Conservation (phyloP, 1,140 invertebrate species). For the Drosophila tani region DNA sequence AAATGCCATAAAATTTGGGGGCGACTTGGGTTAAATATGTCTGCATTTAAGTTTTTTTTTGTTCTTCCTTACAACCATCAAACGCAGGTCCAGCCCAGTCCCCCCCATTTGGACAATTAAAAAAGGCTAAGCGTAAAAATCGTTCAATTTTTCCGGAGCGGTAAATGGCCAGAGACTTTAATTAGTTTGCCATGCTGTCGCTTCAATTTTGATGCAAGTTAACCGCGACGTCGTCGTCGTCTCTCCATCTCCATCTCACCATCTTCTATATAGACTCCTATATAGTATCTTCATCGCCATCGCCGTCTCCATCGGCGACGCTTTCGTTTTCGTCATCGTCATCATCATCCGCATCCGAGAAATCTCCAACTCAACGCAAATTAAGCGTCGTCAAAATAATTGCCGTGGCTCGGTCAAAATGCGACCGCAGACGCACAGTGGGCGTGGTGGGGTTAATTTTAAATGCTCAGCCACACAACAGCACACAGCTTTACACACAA, state of each 20-base stretch:
- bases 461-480: slow-evolving; percentile 1
- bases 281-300: slow-evolving; percentile 42
- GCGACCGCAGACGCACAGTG: slow-evolving; percentile 53
- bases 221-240: slow-evolving; percentile 46
- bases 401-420: slow-evolving; percentile 74
- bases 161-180: slow-evolving; percentile 60
- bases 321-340: slow-evolving; percentile 22
- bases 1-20: slow-evolving; percentile 23
- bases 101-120: slow-evolving; percentile 64
- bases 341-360: slow-evolving; percentile 66
- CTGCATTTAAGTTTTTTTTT: slow-evolving; percentile 63
- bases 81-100: slow-evolving; percentile 32
- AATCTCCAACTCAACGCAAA: slow-evolving; percentile 73
- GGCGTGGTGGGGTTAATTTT: slow-evolving; percentile 28
- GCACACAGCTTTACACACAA: slow-evolving; percentile 1
- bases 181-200: slow-evolving; percentile 81
- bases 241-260: slow-evolving; percentile 1
- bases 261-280: slow-evolving; percentile 1
- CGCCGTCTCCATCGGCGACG: slow-evolving; percentile 14
- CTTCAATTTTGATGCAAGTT: slow-evolving; percentile 67
- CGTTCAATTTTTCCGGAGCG: slow-evolving; percentile 61
- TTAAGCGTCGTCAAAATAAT: slow-evolving; percentile 83
- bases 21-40: slow-evolving; percentile 20
- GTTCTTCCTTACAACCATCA: slow-evolving; percentile 45
- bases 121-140: slow-evolving; percentile 82